Evolutionary conservation across 2,113 vertebrate genomes (phyloP).

Genomic region (Calidris pugnax): DNA sequence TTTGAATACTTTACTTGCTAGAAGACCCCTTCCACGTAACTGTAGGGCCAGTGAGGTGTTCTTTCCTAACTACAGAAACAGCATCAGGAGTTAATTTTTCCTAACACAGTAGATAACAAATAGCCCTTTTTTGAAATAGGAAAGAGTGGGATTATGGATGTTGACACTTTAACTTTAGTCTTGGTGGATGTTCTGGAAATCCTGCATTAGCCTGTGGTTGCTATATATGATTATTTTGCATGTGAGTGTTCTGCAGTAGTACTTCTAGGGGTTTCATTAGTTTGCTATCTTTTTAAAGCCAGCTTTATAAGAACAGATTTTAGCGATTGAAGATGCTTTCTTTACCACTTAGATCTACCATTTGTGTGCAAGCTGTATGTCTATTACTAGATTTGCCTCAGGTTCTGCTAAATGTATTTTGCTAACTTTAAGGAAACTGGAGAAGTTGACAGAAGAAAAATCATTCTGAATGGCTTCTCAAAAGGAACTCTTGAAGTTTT

Average conservation of each 20-base stretch:
- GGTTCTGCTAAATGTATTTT: neutral
- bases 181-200: neutral
- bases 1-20: neutral
- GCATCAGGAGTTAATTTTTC: neutral
- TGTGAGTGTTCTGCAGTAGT: neutral
- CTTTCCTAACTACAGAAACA: neutral
- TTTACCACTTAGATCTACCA: neutral
- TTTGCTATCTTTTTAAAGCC: neutral
- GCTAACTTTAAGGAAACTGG: neutral
- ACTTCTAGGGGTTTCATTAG: neutral
- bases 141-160: neutral
- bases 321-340: neutral
- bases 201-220: neutral
- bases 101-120: neutral
- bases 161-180: neutral
- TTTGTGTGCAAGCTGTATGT: neutral
- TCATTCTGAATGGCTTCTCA: neutral
- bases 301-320: neutral
- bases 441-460: neutral
- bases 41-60: neutral
- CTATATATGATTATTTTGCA: neutral
- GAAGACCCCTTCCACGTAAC: neutral
- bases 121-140: conserved; percentile 7
- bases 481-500: neutral
- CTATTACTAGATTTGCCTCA: neutral